These are phyloP conservation scores for Tympanuchus pallidicinctus DNA, from an alignment of 2,113 vertebrate genomes.

Conservation along the genomic window DNA sequence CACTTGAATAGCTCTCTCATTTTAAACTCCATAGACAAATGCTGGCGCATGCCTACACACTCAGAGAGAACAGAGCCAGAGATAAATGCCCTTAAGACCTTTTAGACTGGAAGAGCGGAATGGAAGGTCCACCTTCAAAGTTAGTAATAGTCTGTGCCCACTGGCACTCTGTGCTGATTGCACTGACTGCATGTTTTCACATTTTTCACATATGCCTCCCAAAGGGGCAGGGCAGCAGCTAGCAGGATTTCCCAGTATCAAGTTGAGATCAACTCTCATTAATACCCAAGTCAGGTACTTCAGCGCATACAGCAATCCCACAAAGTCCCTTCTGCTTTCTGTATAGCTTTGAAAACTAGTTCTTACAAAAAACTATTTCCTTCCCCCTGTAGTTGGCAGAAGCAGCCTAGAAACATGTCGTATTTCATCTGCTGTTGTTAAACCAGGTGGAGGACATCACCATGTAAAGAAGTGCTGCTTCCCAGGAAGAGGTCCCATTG, in stretches of 20 bases:
- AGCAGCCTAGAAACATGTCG: rapidly evolving
- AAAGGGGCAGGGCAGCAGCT: background rate
- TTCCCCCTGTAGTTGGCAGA: background rate
- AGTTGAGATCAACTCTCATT: background rate
- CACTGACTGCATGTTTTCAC: background rate
- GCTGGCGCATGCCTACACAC: background rate
- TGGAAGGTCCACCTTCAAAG: background rate
- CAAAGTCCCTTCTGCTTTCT: background rate
- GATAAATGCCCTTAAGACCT: background rate
- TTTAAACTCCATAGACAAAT: conserved; percentile 22
- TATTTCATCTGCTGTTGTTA: background rate
- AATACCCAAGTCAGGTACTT: background rate
- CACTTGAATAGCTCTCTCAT: background rate
- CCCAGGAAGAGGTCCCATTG: background rate
- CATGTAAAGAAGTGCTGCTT: background rate
- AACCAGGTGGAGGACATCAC: background rate
- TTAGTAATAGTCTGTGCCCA: rapidly evolving
- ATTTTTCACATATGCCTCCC: background rate
- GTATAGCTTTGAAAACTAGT: background rate
- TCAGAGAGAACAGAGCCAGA: background rate
- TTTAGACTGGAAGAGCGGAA: background rate
- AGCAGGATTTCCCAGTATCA: background rate
- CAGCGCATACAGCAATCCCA: background rate
- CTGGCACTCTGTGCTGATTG: background rate
- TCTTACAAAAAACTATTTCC: background rate